Percentiles rank a stretch among this genome's conserved stretches.
phyloP scores from a whole-genome alignment of 2,888 invertebrate species.

The Latrodectus hesperus region DNA sequence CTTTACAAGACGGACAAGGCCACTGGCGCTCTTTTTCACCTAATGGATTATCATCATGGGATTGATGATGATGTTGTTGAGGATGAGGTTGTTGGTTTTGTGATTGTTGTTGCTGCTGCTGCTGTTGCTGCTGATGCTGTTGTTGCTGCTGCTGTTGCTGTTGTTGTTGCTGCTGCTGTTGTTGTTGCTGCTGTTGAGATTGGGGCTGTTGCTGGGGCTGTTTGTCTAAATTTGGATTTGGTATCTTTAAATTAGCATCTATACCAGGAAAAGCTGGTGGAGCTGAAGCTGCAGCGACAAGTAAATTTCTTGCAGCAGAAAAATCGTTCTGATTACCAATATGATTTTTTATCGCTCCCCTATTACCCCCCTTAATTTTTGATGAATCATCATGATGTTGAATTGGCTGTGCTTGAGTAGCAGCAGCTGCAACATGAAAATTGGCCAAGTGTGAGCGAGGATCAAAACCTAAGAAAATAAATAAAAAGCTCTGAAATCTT shows the following conservation, averaged over 20 bases:
- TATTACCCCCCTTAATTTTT: constrained; percentile 40
- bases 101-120: constrained; percentile 37
- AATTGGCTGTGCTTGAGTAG: constrained; percentile 55
- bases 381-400: constrained; percentile 61
- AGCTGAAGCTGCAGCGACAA: constrained; percentile 61
- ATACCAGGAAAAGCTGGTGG: constrained; percentile 69
- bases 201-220: constrained; percentile 33
- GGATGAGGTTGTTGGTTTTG: constrained; percentile 29
- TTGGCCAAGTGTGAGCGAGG: constrained; percentile 69
- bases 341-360: constrained; percentile 58
- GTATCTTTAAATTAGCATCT: constrained; percentile 65
- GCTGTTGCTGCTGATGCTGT: constrained; percentile 32
- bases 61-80: constrained; percentile 39
- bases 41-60: constrained; percentile 28
- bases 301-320: constrained; percentile 57
- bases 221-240: constrained; percentile 60
- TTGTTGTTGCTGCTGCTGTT: constrained; percentile 32
- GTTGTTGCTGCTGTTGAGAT: constrained; percentile 35
- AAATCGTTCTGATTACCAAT: constrained; percentile 54
- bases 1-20: constrained; percentile 72
- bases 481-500: neutral
- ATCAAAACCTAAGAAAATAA: constrained; percentile 66
- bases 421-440: constrained; percentile 62
- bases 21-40: constrained; percentile 66
- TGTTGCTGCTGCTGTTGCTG: constrained; percentile 42